Evolutionary conservation across 2,797 vertebrate species (phyloP), one percentile per base, ranked within the genome.

Genomic region (Pogoniulus pusillus): DNA sequence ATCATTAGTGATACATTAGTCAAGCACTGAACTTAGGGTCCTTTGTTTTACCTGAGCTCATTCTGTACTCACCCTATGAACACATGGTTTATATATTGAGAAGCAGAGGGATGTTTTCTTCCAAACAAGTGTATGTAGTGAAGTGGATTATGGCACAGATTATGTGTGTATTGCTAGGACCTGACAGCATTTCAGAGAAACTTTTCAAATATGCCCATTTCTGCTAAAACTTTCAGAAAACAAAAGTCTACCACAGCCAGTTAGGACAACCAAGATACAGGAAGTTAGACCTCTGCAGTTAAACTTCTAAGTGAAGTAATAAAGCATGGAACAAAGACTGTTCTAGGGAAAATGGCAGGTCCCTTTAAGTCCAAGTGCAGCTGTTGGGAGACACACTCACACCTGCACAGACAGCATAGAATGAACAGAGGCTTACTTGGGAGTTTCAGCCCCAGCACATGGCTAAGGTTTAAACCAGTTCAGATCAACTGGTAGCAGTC

Each of bases 401-500:
- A 43, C 20, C 77, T 82, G 34, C 34, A 20, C 13, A 20, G 16
- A 68, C 64, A 84, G 45, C 23, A 47, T 20, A 32, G 64, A 85
- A 57, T 18, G n/a, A 85, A 32, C 63, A 85, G 39, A 55, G 27
- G 9, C 32, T 73, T 13, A 66, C 24, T 0, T 0, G 41, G 5
- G 0, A n/a, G 10, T 73, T 66, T 57, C 23, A 71, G 15, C 19
- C 20, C 0, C 1, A 63, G 45, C 6, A 6, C 4, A 0, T 2
- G 59, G 22, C 12, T 0, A 35, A 11, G 13, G 9, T 34, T 85
- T 45, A 32, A 19, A 43, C 32, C 4, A 0, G 16, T 6, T 69
- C 45, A 16, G n/a, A 15, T 41, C 34, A 59, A 23, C 16, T 64
- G 35, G 9, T 6, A 15, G 79, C 19, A 78, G 43, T 35, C 1